These are phyloP conservation scores for Erebia aethiops DNA, from an alignment of 2,888 invertebrate genomes.

Conservation along the genomic window DNA sequence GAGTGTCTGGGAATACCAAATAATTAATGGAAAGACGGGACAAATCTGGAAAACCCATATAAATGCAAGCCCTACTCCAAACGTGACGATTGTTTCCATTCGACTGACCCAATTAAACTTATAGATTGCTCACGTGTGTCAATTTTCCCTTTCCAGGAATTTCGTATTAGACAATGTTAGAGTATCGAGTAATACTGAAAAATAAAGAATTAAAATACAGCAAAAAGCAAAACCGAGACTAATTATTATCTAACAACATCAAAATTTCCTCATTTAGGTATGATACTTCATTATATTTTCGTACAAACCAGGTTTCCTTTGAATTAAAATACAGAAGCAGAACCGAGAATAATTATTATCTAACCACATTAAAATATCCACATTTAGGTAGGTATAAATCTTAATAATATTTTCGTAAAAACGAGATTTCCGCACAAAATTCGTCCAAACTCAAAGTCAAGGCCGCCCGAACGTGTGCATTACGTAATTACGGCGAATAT, in stretches of 20 bases:
- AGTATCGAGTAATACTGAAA: background rate
- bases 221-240: no score
- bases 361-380: background rate
- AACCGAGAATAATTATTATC: background rate
- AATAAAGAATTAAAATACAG: no score
- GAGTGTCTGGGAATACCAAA: no score
- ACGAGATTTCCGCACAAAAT: background rate
- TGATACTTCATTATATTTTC: no score
- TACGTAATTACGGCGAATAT: constrained; percentile 16
- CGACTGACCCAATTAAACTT: constrained; percentile 18
- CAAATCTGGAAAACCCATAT: background rate
- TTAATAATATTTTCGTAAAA: constrained; percentile 1
- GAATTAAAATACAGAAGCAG: background rate
- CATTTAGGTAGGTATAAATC: background rate
- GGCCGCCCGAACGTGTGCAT: constrained; percentile 2
- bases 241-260: no score
- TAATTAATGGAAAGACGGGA: background rate
- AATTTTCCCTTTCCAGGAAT: constrained; percentile 18
- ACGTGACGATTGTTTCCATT: constrained; percentile 19
- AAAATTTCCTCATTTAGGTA: no score
- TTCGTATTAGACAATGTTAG: background rate
- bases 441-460: constrained; percentile 19
- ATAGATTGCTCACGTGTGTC: constrained; percentile 25
- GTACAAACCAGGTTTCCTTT: no score
- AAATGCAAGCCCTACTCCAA: constrained; percentile 7